These are phyloP conservation scores for Megalops cyprinoides DNA, from an alignment of 2,797 vertebrate species.

Conservation along the genomic window DNA sequence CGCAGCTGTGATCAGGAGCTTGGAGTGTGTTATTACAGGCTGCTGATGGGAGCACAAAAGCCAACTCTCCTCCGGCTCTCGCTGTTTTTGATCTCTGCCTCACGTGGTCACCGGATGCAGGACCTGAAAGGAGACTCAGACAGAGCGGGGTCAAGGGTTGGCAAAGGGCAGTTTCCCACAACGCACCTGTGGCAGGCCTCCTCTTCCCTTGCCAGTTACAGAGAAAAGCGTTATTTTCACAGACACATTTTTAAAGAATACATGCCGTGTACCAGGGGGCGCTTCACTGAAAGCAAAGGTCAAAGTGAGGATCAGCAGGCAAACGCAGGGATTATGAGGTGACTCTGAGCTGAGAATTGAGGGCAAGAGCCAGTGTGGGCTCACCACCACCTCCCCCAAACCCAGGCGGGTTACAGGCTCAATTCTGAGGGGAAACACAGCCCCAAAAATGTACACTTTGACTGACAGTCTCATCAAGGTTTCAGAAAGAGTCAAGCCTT, in stretches of 20 bases:
- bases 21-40: no score
- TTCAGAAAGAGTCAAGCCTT: no score
- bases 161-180: constrained; percentile 60
- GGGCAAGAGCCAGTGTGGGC: not conserved
- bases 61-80: no score
- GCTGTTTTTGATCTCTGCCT: not conserved
- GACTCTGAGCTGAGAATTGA: no score
- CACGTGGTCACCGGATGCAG: not conserved
- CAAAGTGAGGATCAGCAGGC: constrained; percentile 52
- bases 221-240: constrained; percentile 45
- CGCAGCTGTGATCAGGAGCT: no score
- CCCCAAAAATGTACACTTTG: no score
- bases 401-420: no score
- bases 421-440: no score
- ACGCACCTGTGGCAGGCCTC: constrained; percentile 63
- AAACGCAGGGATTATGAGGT: no score
- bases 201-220: not conserved
- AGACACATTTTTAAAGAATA: constrained; percentile 24
- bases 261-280: constrained; percentile 14
- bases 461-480: no score
- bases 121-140: constrained; percentile 26
- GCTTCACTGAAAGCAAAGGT: constrained; percentile 47
- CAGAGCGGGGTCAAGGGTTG: constrained; percentile 23
- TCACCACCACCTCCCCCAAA: not conserved
- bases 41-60: no score